A percentile compares a stretch with the other conserved stretches of the same genome.
Conservation (phyloP, 2,113 vertebrate genomes). For the Trogon melanurus region DNA sequence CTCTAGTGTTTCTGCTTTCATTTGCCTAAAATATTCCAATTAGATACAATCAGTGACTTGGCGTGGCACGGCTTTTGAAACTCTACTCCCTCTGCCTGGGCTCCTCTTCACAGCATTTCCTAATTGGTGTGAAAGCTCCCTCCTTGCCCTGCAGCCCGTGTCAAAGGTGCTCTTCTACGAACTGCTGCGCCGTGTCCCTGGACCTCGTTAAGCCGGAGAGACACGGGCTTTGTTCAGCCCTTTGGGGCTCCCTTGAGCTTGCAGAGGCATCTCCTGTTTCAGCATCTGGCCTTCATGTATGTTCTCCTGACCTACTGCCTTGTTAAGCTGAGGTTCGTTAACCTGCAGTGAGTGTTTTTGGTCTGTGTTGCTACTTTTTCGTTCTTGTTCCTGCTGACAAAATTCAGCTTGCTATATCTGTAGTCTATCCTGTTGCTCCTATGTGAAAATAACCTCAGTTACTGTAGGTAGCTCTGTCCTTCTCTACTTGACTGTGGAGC, state of each 20-base stretch:
- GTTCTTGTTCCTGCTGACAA: neutral
- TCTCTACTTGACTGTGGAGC: neutral
- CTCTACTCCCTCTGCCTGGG: neutral
- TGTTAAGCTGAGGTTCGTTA: neutral
- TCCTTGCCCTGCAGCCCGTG: neutral
- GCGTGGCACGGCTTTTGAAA: neutral
- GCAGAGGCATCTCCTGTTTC: constrained; percentile 15
- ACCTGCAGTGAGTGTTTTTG: neutral
- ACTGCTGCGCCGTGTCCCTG: neutral
- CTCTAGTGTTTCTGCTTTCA: neutral
- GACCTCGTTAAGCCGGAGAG: neutral
- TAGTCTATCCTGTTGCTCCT: neutral
- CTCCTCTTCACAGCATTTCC: neutral
- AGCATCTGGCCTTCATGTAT: neutral
- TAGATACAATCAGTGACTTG: neutral
- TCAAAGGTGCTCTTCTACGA: neutral
- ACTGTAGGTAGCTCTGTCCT: neutral
- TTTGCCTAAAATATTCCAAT: constrained; percentile 32
- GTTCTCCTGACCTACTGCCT: constrained; percentile 11
- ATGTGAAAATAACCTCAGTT: neutral
- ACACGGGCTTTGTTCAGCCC: neutral
- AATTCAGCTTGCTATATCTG: neutral
- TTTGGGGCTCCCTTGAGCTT: neutral
- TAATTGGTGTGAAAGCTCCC: constrained; percentile 5
- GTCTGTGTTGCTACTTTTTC: neutral